A percentile compares a stretch with the other conserved stretches of the same genome.
Conservation (phyloP, 2,113 vertebrate genomes). For the Eupsittula cactorum region DNA sequence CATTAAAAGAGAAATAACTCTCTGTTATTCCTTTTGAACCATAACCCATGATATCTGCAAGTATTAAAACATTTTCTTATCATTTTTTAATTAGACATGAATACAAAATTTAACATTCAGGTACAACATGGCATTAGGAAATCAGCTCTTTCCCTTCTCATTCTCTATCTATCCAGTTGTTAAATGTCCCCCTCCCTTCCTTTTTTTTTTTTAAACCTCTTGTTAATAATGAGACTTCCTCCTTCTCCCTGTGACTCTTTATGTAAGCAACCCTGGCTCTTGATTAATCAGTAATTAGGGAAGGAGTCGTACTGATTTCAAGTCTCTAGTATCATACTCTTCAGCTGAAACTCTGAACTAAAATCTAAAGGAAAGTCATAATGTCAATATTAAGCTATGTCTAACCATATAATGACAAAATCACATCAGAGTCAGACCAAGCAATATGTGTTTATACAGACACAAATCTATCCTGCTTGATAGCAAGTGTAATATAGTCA, state of each 20-base stretch:
- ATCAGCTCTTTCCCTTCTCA: neutral
- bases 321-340: constrained; percentile 46
- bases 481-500: neutral
- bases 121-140: constrained; percentile 3
- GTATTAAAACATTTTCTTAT: neutral
- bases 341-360: constrained; percentile 38
- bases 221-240: constrained; percentile 74
- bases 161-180: constrained; percentile 9
- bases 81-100: constrained; percentile 41
- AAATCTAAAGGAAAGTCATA: constrained; percentile 18
- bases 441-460: constrained; percentile 1
- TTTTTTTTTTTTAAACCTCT: constrained; percentile 24
- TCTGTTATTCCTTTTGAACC: constrained; percentile 12
- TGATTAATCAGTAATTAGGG: constrained; percentile 75
- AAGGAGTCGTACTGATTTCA: constrained; percentile 65
- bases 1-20: constrained; percentile 11
- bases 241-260: constrained; percentile 64
- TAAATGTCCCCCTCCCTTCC: neutral
- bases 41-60: neutral
- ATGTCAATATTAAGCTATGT: constrained; percentile 53
- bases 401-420: constrained; percentile 32
- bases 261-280: constrained; percentile 67
- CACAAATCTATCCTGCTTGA: neutral
- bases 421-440: neutral
- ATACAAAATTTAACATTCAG: neutral